phyloP scores from a whole-genome alignment of 2,797 vertebrate genomes.

The Liasis olivaceus region DNA sequence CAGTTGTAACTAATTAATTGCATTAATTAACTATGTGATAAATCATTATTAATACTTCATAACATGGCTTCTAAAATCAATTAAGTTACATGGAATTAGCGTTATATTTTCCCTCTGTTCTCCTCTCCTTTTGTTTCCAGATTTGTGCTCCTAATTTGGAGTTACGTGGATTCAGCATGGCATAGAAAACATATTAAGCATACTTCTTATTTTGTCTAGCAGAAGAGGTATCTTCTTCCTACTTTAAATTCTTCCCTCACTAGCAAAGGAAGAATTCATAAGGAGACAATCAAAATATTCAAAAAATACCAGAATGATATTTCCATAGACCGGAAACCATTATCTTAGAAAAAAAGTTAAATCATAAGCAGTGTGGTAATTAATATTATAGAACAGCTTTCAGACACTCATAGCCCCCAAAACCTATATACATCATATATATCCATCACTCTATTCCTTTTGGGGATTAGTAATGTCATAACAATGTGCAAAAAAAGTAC shows the following conservation, averaged over 20 bases:
- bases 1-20: neutral
- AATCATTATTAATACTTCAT: constrained; percentile 2
- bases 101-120: neutral
- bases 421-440: neutral
- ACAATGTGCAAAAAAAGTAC: neutral
- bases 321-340: neutral
- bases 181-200: neutral
- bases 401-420: neutral
- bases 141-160: neutral
- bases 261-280: constrained; percentile 2
- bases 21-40: neutral
- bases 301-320: neutral
- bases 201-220: neutral
- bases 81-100: neutral
- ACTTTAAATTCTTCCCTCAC: neutral
- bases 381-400: neutral
- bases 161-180: neutral
- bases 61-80: constrained; percentile 1
- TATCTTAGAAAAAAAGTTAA: neutral
- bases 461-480: neutral
- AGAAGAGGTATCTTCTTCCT: neutral
- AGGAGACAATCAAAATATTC: neutral
- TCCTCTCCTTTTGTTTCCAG: neutral
- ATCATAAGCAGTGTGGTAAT: neutral
- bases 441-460: neutral